Evolutionary conservation across 2,888 invertebrate genomes (phyloP), one percentile per base, ranked within the genome.

Genomic region (Tipula unca): DNA sequence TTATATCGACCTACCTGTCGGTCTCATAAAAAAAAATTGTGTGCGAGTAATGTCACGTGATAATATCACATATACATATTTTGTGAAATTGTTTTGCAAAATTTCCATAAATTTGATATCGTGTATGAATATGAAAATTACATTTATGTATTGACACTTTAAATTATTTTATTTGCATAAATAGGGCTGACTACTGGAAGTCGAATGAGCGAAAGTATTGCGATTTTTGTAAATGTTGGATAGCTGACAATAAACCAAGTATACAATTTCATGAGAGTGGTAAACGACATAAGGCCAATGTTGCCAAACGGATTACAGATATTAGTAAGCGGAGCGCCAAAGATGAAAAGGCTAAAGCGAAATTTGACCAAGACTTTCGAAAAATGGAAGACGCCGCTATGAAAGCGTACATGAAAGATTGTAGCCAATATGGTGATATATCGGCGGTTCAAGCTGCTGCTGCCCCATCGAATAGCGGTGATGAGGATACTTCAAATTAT

Each of bases 181-280:
- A 29, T 29, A 98, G 97, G 98, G 95, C 97, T 1, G 97, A 98
- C 88, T 98, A 96, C 90, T 99, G 99, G 99, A 97, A 98, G 90
- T 99, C 99, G 29, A 96, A 97, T 89, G 97, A 96, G 0, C 94
- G 96, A 87, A 98, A 99, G 90, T 98, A 95, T 90, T 99, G 99
- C 90, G 98, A 99, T 88, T 97, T 98, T 91, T 99, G 99, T 92
- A 98, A 99, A 91, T 98, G 98, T 90, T 99, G 99, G 99, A 96
- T 98, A 88, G 96, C 98, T 86, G 98, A 99, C 91, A 99, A 99
- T 90, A 98, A 97, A 93, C 96, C 98, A 85, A 98, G 98, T 89
- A 93, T 98, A 88, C 96, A 97, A 87, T 98, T 98, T 89, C 98
- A 99, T 90, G 98, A 98, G 91, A 95, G 95, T 91, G 98, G 98